A percentile compares a stretch with the other conserved stretches of the same genome.
These are phyloP conservation scores for Nysson spinosus DNA, from an alignment of 2,888 invertebrate genomes.

Conservation along the genomic window DNA sequence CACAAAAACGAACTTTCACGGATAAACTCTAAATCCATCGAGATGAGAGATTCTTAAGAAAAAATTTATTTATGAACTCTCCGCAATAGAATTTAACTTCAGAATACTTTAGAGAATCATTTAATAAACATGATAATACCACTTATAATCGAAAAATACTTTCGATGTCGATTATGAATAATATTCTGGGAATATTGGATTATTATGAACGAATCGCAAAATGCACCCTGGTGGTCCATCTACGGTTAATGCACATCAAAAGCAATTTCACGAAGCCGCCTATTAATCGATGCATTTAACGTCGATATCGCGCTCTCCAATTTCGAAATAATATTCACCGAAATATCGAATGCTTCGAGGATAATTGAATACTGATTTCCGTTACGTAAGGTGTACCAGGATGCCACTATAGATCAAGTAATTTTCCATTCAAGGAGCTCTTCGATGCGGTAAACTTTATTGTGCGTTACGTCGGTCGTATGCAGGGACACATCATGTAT, in stretches of 20 bases:
- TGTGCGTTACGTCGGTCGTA: no score
- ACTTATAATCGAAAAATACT: no score
- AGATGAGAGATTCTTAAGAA: not conserved
- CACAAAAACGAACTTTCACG: conserved; percentile 5
- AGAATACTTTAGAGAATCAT: no score
- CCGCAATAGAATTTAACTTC: not conserved
- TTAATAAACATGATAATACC: no score
- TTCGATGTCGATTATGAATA: no score
- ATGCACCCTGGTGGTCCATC: no score
- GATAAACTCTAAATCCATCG: conserved; percentile 10
- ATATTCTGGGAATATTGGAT: no score
- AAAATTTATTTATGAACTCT: no score
- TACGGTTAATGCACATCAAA: not conserved
- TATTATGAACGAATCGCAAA: no score
- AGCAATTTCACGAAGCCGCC: conserved; percentile 9
- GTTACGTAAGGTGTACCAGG: not conserved
- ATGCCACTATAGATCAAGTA: not conserved
- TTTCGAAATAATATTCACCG: conserved; percentile 15
- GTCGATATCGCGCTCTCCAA: conserved; percentile 5
- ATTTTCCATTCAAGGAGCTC: conserved; percentile 1
- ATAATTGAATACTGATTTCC: conserved; percentile 15
- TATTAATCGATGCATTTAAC: conserved; percentile 25
- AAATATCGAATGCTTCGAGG: conserved; percentile 15
- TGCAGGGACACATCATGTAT: no score
- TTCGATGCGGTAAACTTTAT: not conserved